Evolutionary conservation across 1,140 invertebrate genomes (phyloP).

Genomic region (Microplitis demolitor): DNA sequence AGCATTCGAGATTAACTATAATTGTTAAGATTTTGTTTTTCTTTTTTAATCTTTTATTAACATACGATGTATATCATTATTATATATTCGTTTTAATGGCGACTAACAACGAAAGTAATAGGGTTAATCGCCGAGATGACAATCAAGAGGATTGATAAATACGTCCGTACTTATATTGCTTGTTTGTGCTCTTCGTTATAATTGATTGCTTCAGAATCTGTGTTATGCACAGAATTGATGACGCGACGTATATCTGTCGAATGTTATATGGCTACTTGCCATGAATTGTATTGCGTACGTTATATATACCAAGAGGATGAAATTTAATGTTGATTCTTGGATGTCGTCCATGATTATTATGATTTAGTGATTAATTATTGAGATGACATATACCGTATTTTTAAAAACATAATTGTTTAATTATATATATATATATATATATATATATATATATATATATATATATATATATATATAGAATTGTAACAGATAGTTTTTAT

Average conservation of each 20-base stretch:
- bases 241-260: background rate
- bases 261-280: background rate
- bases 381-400: background rate
- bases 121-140: background rate
- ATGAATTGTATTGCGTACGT: background rate
- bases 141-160: background rate
- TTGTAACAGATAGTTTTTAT: too few relatives aligned
- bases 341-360: background rate
- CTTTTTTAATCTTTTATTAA: slow-evolving; percentile 9
- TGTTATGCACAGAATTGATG: background rate
- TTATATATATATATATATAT: too few relatives aligned
- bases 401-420: too few relatives aligned
- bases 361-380: background rate
- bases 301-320: background rate
- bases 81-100: background rate
- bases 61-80: background rate
- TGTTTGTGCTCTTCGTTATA: background rate
- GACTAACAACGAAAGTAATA: background rate
- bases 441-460: too few relatives aligned
- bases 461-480: too few relatives aligned
- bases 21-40: slow-evolving; percentile 17
- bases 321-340: background rate
- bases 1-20: slow-evolving; percentile 29
- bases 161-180: background rate
- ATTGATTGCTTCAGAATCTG: background rate